These are phyloP conservation scores for Papilio xuthus DNA, from an alignment of 1,140 invertebrate genomes.

Conservation along the genomic window DNA sequence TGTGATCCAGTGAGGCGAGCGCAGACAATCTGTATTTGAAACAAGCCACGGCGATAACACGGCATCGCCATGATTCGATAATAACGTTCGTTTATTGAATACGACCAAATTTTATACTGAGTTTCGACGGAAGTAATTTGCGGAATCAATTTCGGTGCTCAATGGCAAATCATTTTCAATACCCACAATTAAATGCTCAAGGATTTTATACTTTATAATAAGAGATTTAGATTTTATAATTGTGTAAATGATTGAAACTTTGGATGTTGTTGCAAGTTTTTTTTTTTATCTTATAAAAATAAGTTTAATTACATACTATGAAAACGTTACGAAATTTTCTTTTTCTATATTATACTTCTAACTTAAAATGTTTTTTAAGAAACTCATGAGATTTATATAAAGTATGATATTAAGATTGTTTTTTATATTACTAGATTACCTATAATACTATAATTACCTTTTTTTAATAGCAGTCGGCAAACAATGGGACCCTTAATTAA, in stretches of 20 bases:
- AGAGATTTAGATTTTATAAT: too few relatives aligned
- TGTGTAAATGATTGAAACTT: too few relatives aligned
- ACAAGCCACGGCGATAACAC: constrained; percentile 44
- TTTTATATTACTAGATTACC: too few relatives aligned
- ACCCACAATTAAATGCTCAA: neutral
- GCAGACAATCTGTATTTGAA: constrained; percentile 49
- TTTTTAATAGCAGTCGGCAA: too few relatives aligned
- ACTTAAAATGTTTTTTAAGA: neutral
- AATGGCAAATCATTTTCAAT: neutral
- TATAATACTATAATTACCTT: too few relatives aligned
- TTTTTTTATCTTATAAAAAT: neutral
- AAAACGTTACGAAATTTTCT: neutral
- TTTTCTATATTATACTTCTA: neutral
- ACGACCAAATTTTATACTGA: neutral
- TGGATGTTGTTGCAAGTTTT: too few relatives aligned
- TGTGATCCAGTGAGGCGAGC: constrained; percentile 50
- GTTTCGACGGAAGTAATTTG: constrained; percentile 20
- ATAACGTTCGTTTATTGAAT: constrained; percentile 26
- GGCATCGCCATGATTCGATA: constrained; percentile 32
- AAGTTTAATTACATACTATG: neutral
- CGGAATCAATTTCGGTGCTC: constrained; percentile 20
- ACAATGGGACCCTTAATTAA: too few relatives aligned
- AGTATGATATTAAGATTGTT: too few relatives aligned
- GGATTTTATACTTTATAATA: neutral
- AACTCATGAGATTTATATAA: too few relatives aligned